Evolutionary conservation across 2,113 vertebrate genomes (phyloP).

Genomic region (Hiodon alosoides): DNA sequence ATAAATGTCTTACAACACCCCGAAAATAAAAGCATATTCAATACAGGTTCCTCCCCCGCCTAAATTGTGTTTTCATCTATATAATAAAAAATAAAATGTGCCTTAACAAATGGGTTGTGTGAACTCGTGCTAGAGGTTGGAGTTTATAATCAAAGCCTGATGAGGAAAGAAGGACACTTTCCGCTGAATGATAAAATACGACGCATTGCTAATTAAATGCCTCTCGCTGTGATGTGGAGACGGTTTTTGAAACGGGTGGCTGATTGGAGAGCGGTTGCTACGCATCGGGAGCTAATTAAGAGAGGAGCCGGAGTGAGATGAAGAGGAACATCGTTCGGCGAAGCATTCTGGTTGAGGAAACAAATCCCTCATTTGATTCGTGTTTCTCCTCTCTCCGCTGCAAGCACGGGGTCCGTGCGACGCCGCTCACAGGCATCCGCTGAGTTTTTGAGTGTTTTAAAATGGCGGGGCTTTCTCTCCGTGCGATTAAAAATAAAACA

Average conservation of each 20-base stretch:
- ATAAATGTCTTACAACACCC: no score
- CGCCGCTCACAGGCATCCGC: not conserved
- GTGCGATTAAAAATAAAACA: slow-evolving; percentile 14
- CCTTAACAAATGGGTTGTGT: not conserved
- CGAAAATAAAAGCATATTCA: no score
- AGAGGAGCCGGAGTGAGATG: slow-evolving; percentile 21
- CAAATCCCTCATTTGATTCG: slow-evolving; percentile 22
- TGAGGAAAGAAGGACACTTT: not conserved
- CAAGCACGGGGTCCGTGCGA: not conserved
- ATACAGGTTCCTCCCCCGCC: no score
- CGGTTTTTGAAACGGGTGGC: slow-evolving; percentile 30
- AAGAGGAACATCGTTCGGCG: slow-evolving; percentile 30
- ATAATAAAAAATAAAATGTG: not conserved
- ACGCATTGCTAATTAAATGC: slow-evolving; percentile 15
- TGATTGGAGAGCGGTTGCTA: slow-evolving; percentile 42
- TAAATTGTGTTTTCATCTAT: not conserved
- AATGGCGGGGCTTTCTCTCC: not conserved
- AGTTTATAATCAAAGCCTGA: not conserved
- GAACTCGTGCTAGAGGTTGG: not conserved
- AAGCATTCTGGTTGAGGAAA: slow-evolving; percentile 7
- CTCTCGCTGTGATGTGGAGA: slow-evolving; percentile 27
- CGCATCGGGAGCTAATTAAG: slow-evolving; percentile 32
- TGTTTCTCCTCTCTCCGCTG: not conserved
- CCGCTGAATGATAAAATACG: slow-evolving; percentile 2
- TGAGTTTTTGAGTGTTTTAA: not conserved